Base-by-base conservation (phyloP, 2,888 invertebrate species). In the Synanthedon formicaeformis region DNA sequence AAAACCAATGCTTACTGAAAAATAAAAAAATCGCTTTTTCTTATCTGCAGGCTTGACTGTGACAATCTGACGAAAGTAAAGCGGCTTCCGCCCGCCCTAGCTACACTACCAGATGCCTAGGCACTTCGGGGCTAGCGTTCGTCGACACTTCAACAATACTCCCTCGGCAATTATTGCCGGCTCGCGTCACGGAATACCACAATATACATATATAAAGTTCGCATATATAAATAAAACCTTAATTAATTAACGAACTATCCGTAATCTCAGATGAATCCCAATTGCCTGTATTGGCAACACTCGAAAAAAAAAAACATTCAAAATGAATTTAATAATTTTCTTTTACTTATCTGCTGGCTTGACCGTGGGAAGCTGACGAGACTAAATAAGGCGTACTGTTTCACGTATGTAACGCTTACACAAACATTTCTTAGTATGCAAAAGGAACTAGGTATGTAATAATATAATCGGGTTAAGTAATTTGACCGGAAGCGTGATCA, bases 51-150 rank as follows among this genome's bases (percentile, higher is more conserved):
- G 27, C 27, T 34, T 8, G 27, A 34, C 6, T 8, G 34, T 34
- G 34, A 8, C 34, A 34, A 34, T 10, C 34, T 34, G 34, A 34
- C 34, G 34, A 34, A 10, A 34, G 10, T 10, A 34, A 34, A 34
- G 79, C 79, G 78, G 81, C 78, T 81, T 81, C 82, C 82, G 82
- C 83, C 83, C 80, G 80, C 81, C 78, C 78, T 70, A 67, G 65
- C 69, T 60, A 23, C 23, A 5, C 23, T 23, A 23, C 13, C n/a
- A 12, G 12, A 41, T 4, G 41, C 23, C 23, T 41, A 41, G 41
- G n/a, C 13, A 41, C 23, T 5, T 1, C 23, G 4, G 23, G 41
- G 41, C n/a, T 41, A 41, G 41, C 41, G 41, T 41, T 41, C 41
- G 41, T 41, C 41, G 12, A 48, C 48, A 48, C 48, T 14, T n/a